Base-by-base conservation (phyloP, 1,140 invertebrate species). In the Ceratosolen solmsi region DNA sequence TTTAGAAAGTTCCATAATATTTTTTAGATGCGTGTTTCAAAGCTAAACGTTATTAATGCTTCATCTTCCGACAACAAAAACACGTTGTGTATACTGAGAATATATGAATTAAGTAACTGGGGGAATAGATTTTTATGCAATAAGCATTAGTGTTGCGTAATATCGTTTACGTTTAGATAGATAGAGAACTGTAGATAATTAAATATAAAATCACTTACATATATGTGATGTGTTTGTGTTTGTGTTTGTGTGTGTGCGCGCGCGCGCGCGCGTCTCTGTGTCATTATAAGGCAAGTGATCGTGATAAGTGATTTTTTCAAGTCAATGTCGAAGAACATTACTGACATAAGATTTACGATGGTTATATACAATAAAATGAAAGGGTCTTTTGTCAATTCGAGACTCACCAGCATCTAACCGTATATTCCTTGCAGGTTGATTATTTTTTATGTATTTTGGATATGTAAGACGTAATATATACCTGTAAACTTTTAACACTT, bases 401-500 rank as follows among this genome's bases (percentile, higher is more conserved):
- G 9, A 46, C 68, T 70, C 20, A n/a, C 9, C 68, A 46, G 68
- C 33, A 38, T 22, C 36, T 30, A 30, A 60, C 27, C n/a, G 1
- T 60, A 30, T 65, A 65, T n/a, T 17, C 11, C 13, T 20, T 9
- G 11, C 9, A 36, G 3, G 33, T 65, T 36, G 3, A 27, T 63
- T 65, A 36, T 9, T 20, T 20, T 36, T 0, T 5, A 3, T 65
- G 3, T 65, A 36, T 9, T 20, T 20, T 36, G 0, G 1, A 3
- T 65, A 3, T 22, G 9, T 36, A 17, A 65, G 33, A 17, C 20
- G 30, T 65, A 65, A 65, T 65, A 27, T 65, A 65, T 30, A n/a
- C 60, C 60, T 65, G 60, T 8, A 65, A 22, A 65, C 27, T 65
- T 36, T 60, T 36, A 65, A 36, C 60, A n/a, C 60, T 65, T 15